Evolutionary conservation across 2,113 vertebrate species (phyloP), one percentile per base, ranked within the genome.

Genomic region (Oncorhynchus nerka): DNA sequence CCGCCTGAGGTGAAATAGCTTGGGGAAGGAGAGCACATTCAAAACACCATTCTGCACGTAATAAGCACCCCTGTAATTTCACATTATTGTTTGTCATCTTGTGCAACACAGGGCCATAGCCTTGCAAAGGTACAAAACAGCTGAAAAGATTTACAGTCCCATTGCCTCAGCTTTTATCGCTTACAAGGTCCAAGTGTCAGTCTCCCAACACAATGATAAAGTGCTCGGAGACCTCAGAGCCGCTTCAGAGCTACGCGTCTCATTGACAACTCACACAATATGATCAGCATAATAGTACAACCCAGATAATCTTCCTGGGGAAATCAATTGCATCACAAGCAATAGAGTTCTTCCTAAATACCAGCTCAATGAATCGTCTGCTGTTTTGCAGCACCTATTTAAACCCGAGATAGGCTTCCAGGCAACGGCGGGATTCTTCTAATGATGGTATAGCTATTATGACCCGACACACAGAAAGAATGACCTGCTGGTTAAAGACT

Each of bases 121-220:
- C 57, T 69, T 71, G 67, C 79, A 80, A 81, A 71, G 49, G 76
- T 83, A 68, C 75, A 79, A 65, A 57, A 77, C 26, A 0, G 30
- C 84, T 73, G 64, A 68, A 72, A 71, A 83, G 88, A 92, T 92
- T 88, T 88, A 89, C 81, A 66, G 73, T 20, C 78, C 74, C 75
- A 79, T 81, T 75, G 74, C 64, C 83, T 80, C 80, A 51, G 76
- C 75, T 84, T 90, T 91, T 88, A 91, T 90, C 86, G 76, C 81
- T 80, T 1, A 62, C 59, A 68, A 81, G 86, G 86, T 87, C 81
- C 82, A 87, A 85, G 72, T 83, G 85, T 86, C 83, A 86, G 84
- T 90, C 88, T 91, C 89, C 88, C 89, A 89, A 87, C 86, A 83
- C 32, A 75, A 79, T 83, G 75, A 88, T 87, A 86, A 81, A 81